Evolutionary conservation across 2,797 vertebrate species (phyloP).

Genomic region (Xerus rutilus): DNA sequence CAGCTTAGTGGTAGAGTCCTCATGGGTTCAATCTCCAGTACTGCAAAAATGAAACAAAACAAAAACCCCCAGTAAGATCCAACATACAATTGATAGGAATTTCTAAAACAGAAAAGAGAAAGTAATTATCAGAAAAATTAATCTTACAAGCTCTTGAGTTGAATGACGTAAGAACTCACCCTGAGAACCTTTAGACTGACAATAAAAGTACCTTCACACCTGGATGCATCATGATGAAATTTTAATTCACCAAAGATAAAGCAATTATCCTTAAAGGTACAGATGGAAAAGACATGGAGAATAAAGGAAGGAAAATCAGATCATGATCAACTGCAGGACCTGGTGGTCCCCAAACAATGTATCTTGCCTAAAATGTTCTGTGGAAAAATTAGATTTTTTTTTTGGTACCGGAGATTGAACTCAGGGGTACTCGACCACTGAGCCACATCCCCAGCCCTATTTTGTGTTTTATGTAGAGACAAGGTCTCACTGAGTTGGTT

Average conservation of each 20-base stretch:
- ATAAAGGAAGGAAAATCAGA: slow-evolving; percentile 37
- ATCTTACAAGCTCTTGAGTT: background rate
- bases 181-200: background rate
- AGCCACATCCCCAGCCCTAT: too few species aligned
- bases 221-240: slow-evolving; percentile 9
- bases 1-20: too few species aligned
- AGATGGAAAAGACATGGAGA: slow-evolving; percentile 3
- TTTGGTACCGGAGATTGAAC: too few species aligned
- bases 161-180: background rate
- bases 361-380: background rate
- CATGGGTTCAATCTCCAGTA: too few species aligned
- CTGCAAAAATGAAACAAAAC: background rate
- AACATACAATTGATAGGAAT: background rate
- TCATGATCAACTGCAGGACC: background rate
- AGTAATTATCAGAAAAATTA: slow-evolving; percentile 12
- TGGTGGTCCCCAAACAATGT: background rate
- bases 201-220: slow-evolving; percentile 59
- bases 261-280: slow-evolving; percentile 47
- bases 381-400: background rate
- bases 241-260: slow-evolving; percentile 40
- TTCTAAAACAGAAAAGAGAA: slow-evolving; percentile 36
- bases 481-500: too few species aligned
- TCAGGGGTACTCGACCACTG: too few species aligned
- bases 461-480: too few species aligned
- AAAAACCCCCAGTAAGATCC: background rate